Conservation (phyloP, 2,113 vertebrate species). For the Ceyx cyanopectus region DNA sequence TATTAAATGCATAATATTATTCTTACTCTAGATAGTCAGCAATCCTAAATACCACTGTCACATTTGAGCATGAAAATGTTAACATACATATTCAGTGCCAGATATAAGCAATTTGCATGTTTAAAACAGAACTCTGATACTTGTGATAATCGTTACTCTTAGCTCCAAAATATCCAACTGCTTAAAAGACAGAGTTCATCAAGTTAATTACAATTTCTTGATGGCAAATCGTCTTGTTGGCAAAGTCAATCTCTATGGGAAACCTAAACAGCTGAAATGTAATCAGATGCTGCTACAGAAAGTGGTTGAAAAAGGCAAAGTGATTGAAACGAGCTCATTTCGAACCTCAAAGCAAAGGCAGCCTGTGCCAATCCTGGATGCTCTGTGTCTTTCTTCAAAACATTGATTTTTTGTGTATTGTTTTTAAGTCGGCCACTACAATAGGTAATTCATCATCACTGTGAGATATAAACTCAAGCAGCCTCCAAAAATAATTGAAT, state of each 20-base stretch:
- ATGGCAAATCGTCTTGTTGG: constrained; percentile 46
- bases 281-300: constrained; percentile 38
- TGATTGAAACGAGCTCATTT: constrained; percentile 23
- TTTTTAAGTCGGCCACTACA: constrained; percentile 52
- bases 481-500: constrained; percentile 73
- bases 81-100: background rate
- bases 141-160: constrained; percentile 29
- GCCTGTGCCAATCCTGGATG: background rate
- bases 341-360: background rate
- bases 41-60: constrained; percentile 11
- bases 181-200: constrained; percentile 67
- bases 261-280: constrained; percentile 34
- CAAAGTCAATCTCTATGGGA: constrained; percentile 40
- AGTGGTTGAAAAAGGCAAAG: background rate
- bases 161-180: constrained; percentile 52
- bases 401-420: constrained; percentile 75
- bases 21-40: background rate
- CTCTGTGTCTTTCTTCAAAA: constrained; percentile 44
- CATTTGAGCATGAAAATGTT: background rate
- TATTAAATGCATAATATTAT: constrained; percentile 21
- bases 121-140: constrained; percentile 53
- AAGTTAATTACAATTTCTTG: constrained; percentile 73
- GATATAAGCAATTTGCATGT: background rate
- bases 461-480: constrained; percentile 53
- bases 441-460: constrained; percentile 65